Evolutionary conservation across 1,140 invertebrate species (phyloP).

Genomic region (Trichogramma pretiosum): DNA sequence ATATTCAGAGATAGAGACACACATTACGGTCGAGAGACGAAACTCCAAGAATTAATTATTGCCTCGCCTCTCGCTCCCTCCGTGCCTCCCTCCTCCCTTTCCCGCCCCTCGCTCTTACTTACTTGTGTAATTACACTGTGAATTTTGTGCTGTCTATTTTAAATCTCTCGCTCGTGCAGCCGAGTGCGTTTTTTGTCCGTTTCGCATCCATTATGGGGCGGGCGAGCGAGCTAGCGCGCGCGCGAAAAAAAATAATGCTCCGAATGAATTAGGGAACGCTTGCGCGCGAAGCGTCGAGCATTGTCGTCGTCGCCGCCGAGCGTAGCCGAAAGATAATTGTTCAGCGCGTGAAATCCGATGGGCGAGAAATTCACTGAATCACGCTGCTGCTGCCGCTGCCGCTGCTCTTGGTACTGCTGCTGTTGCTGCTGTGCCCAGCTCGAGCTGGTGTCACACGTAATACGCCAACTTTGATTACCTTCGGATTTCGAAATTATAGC

Average conservation of each 20-base stretch:
- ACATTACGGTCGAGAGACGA: slow-evolving; percentile 20
- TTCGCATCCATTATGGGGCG: background rate
- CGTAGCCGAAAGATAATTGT: too few species aligned
- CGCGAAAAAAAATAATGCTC: background rate
- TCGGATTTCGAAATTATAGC: background rate
- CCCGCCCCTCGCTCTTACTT: background rate
- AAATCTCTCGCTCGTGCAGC: background rate
- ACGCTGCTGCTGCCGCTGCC: too few species aligned
- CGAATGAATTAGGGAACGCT: background rate
- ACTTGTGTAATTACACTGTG: background rate
- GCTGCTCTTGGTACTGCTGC: too few species aligned
- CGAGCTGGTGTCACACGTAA: too few species aligned
- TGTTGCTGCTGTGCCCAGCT: background rate
- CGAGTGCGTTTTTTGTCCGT: background rate
- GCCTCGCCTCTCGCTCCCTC: slow-evolving; percentile 4
- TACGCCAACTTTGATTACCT: too few species aligned
- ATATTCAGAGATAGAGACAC: slow-evolving; percentile 15
- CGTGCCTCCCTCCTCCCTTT: background rate
- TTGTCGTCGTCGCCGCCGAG: too few species aligned
- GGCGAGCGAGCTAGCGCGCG: too few species aligned
- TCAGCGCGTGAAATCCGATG: too few species aligned
- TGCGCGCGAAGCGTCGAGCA: background rate
- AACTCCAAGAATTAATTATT: slow-evolving; percentile 34
- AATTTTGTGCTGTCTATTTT: background rate
- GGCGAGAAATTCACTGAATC: too few species aligned